Evolutionary conservation across 2,113 vertebrate genomes (phyloP).

Genomic region (Eidolon helvum): DNA sequence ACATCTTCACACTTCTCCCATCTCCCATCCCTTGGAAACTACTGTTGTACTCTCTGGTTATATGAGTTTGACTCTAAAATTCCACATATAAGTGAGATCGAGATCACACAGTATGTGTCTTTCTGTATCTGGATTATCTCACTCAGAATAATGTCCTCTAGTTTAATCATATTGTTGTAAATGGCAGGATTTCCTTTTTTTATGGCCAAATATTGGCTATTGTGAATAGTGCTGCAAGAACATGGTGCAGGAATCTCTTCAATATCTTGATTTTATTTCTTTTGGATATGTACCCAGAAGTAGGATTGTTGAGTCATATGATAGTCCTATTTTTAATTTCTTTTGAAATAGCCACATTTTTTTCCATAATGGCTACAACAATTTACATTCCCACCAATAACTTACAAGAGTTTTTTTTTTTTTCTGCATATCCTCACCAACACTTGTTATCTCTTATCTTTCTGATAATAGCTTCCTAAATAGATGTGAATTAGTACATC

Average conservation of each 20-base stretch:
- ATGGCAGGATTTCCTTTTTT: neutral
- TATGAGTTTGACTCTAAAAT: neutral
- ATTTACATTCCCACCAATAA: neutral
- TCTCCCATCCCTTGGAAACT: neutral
- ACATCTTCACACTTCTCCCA: neutral
- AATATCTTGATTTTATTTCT: neutral
- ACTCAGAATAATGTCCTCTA: neutral
- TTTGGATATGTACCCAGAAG: neutral
- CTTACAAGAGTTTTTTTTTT: neutral
- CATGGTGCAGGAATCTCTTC: neutral
- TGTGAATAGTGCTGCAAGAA: neutral
- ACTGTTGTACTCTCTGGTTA: neutral
- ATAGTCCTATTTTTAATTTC: neutral
- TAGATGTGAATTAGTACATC: neutral
- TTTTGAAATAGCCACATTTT: neutral
- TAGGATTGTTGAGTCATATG: neutral
- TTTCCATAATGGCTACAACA: neutral
- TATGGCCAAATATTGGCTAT: neutral
- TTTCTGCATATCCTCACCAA: neutral
- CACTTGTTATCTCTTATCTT: neutral
- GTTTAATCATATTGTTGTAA: neutral
- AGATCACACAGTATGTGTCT: neutral
- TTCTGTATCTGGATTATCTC: neutral
- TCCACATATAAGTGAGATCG: neutral
- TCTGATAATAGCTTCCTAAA: neutral